Base-by-base conservation (phyloP, 2,113 vertebrate species). In the Myrmophylax atrothorax region DNA sequence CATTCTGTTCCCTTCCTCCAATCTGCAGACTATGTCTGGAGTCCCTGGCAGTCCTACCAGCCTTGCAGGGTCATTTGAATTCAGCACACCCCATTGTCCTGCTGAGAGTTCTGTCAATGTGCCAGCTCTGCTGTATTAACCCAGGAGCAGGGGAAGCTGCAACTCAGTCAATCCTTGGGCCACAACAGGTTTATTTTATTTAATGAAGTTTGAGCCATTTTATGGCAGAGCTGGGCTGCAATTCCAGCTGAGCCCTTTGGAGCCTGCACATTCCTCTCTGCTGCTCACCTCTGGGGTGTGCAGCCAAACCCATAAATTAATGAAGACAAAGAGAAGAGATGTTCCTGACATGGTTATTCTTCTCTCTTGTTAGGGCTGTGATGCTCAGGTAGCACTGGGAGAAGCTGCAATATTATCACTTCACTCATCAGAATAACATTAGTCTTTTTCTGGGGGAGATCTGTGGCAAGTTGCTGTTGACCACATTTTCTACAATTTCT, bases 161-260 rank as follows among this genome's bases (percentile, higher is more conserved):
- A 94, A 89, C 83, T 70, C 93, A 82, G 55, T 94, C 93, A 92
- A 52, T 95, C 73, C 85, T 82, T 90, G 80, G 52, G n/a, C 88
- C 81, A 81, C 93, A 90, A 94, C 66, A 94, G 83, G 66, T 94
- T 95, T 93, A 56, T 95, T 97, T 94, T 95, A 91, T 94, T 96
- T 96, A 95, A 96, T 95, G 83, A 93, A 56, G 40, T 90, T 95
- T 88, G 90, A 93, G 87, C 86, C 88, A 92, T 90, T 95, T 95
- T 87, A 64, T 76, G 90, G 86, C 82, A 94, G 93, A 90, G 89
- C 88, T 62, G 83, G 79, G 85, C 77, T 95, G 83, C 79, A 35
- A 25, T 92, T 96, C 93, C 96, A 96, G 88, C 93, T 96, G 93
- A 95, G 96, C 90, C 88, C 83, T 94, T 92, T 66, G 75, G 35